Evolutionary conservation across 2,113 vertebrate species (phyloP).

Genomic region (Pelodiscus sinensis): DNA sequence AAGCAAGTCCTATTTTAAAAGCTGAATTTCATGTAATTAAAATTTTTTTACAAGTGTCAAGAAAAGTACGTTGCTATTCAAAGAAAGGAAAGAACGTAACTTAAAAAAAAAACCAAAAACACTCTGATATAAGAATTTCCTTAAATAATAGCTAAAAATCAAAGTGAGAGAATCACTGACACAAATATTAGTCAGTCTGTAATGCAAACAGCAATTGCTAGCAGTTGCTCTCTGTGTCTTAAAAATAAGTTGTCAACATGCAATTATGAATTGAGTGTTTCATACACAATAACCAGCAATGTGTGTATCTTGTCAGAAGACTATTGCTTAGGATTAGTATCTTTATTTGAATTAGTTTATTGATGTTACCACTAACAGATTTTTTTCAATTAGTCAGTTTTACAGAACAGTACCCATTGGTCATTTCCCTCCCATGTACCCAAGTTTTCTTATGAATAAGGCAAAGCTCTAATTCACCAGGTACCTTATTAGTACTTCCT

Average conservation of each 20-base stretch:
- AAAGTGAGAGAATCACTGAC: not conserved
- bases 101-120: not conserved
- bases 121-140: not conserved
- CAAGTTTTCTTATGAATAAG: not conserved
- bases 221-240: not conserved
- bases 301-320: not conserved
- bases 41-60: not conserved
- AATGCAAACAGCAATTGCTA: not conserved
- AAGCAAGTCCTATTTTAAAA: not conserved
- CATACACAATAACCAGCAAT: not conserved
- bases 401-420: not conserved
- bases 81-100: not conserved
- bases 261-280: accelerated
- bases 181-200: not conserved
- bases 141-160: accelerated
- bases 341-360: not conserved
- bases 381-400: not conserved
- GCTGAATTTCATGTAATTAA: not conserved
- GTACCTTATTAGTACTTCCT: not conserved
- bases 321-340: not conserved
- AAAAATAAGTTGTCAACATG: not conserved
- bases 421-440: not conserved
- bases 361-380: not conserved
- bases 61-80: not conserved
- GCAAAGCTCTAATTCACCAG: not conserved